Evolutionary conservation across 2,888 invertebrate species (phyloP).

Genomic region (Osmoderma eremita): DNA sequence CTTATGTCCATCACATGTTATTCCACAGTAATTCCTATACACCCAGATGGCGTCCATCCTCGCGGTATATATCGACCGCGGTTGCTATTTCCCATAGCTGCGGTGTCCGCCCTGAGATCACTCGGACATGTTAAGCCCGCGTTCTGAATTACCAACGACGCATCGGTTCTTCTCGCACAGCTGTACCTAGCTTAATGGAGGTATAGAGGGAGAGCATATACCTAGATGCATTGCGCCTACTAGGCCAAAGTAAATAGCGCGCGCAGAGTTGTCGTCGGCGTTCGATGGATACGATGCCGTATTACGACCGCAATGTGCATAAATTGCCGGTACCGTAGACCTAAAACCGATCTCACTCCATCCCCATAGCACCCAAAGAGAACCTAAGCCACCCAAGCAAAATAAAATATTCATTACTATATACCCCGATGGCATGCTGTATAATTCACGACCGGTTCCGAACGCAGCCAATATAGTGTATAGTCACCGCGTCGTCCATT

Average conservation of each 20-base stretch:
- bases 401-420: conserved; percentile 38
- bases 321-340: conserved; percentile 23
- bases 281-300: conserved; percentile 20
- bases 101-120: neutral
- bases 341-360: conserved; percentile 9
- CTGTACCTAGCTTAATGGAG: too few relatives aligned
- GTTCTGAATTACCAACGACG: conserved; percentile 8
- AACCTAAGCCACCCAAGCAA: conserved; percentile 16
- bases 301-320: conserved; percentile 34
- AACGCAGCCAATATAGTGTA: too few relatives aligned
- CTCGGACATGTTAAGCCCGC: neutral
- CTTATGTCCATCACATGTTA: too few relatives aligned
- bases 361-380: neutral
- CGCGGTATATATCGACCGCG: neutral
- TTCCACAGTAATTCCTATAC: too few relatives aligned
- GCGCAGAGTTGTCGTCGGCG: neutral
- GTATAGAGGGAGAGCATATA: too few relatives aligned
- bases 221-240: neutral
- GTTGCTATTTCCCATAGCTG: neutral
- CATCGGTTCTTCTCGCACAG: neutral
- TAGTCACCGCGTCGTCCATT: too few relatives aligned
- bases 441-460: conserved; percentile 22
- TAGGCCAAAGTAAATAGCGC: conserved; percentile 16
- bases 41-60: too few relatives aligned
- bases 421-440: neutral